These are phyloP conservation scores for Chelonus insularis DNA, from an alignment of 1,140 invertebrate genomes.

Conservation along the genomic window DNA sequence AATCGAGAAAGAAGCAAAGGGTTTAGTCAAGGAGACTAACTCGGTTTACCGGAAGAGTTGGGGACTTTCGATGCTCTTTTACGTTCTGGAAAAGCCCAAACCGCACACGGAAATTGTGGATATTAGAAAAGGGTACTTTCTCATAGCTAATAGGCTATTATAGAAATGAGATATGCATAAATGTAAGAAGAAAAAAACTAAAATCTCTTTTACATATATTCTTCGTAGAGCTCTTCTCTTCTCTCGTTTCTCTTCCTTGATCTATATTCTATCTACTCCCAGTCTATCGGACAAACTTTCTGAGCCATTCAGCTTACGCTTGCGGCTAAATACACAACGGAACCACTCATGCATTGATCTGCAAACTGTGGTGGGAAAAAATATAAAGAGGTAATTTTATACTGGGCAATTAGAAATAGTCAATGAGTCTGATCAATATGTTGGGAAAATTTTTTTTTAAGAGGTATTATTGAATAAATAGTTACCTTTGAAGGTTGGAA, in stretches of 20 bases:
- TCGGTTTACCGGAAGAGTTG: slow-evolving; percentile 50
- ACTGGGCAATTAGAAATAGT: too few species aligned
- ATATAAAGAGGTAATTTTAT: too few species aligned
- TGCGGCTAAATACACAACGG: slow-evolving; percentile 43
- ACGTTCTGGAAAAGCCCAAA: slow-evolving; percentile 49
- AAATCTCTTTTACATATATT: too few species aligned
- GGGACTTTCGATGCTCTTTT: slow-evolving; percentile 35
- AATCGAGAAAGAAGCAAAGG: slow-evolving; percentile 59
- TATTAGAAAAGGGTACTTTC: not conserved
- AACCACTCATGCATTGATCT: not conserved
- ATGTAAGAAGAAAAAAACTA: not conserved
- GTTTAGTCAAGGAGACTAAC: slow-evolving; percentile 47
- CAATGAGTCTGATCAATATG: too few species aligned
- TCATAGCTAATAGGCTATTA: too few species aligned
- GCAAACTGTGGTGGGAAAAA: too few species aligned
- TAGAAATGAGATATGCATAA: not conserved
- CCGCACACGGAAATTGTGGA: slow-evolving; percentile 2
- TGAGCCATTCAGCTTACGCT: slow-evolving; percentile 52
- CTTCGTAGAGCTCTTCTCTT: not conserved
- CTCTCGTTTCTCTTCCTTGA: not conserved
- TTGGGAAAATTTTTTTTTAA: too few species aligned
- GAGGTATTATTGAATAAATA: too few species aligned
- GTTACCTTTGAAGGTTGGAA: too few species aligned
- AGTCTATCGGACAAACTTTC: slow-evolving; percentile 50
- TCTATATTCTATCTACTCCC: slow-evolving; percentile 32